These are phyloP conservation scores for Rattus norvegicus DNA, from an alignment of 2,113 vertebrate genomes.

Conservation along the genomic window DNA sequence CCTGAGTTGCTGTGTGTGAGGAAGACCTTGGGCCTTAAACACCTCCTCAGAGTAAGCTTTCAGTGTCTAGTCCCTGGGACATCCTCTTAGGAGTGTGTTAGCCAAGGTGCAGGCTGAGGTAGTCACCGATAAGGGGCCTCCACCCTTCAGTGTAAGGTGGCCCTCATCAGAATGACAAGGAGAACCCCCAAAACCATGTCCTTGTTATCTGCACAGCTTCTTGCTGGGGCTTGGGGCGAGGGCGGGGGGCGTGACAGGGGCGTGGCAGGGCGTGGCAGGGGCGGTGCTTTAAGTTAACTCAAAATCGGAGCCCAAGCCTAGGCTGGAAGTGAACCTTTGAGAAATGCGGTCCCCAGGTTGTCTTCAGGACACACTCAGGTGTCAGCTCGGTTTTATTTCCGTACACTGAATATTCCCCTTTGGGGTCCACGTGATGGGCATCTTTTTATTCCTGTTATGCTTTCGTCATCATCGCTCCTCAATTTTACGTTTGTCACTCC, in stretches of 20 bases:
- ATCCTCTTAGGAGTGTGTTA: too few species aligned
- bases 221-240: not conserved
- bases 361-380: fast-evolving
- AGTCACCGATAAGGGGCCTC: fast-evolving
- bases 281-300: not conserved
- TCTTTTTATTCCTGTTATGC: not conserved
- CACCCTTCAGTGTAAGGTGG: fast-evolving
- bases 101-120: fast-evolving
- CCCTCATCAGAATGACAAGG: not conserved
- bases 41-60: fast-evolving
- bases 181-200: fast-evolving
- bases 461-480: not conserved
- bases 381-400: not conserved
- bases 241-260: too few species aligned
- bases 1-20: fast-evolving
- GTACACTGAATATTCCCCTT: not conserved
- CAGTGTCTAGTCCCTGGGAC: fast-evolving
- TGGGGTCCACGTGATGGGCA: too few species aligned
- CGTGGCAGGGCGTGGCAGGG: not conserved
- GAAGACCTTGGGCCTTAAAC: not conserved
- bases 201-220: not conserved
- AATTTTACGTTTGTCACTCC: not conserved
- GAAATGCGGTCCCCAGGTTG: fast-evolving
- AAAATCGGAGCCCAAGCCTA: not conserved
- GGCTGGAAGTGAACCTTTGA: not conserved